Base-by-base conservation (phyloP, 2,113 vertebrate species). In the Phoenicopterus ruber region DNA sequence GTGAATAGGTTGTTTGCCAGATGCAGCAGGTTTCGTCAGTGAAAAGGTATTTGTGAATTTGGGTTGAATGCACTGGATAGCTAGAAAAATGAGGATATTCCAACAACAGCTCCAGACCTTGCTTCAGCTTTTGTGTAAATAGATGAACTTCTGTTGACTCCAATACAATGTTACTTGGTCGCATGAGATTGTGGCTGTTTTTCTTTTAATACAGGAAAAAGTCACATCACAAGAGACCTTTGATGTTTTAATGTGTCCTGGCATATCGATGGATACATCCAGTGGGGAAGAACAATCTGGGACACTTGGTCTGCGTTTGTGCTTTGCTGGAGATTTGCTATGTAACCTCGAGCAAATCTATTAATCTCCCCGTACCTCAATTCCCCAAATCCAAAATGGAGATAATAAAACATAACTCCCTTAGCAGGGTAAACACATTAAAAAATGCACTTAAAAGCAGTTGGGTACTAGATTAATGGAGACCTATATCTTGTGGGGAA, bases 401-500 rank as follows among this genome's bases (percentile, higher is more conserved):
- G 95, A 95, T 97, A 96, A 94, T 95, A 97, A 96, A 96, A 97
- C 91, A 95, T 94, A 95, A 95, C 96, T 97, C 94, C 95, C 93
- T 96, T 94, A 93, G 95, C 95, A 94, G 94, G 93, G 94, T 97
- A 95, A 97, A 97, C 94, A 97, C 91, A 96, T 95, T 94, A 94
- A 96, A 96, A 97, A 96, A 96, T 95, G 95, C 87, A 97, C 96
- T 97, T 97, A 86, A 95, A 96, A 96, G 94, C 94, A 91, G 82
- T 96, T 96, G 95, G 96, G 95, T 97, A 96, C 87, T 95, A 96
- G 95, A 94, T 96, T 97, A 97, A 97, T 97, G 95, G 95, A 97
- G 91, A 93, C 95, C 96, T 96, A 94, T 97, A 96, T 97, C 94
- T 96, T 97, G 96, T 97, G 94, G 94, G 95, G 90, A 97, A 97